Base-by-base conservation (phyloP, 2,888 invertebrate genomes). In the Oscheius sp. region DNA sequence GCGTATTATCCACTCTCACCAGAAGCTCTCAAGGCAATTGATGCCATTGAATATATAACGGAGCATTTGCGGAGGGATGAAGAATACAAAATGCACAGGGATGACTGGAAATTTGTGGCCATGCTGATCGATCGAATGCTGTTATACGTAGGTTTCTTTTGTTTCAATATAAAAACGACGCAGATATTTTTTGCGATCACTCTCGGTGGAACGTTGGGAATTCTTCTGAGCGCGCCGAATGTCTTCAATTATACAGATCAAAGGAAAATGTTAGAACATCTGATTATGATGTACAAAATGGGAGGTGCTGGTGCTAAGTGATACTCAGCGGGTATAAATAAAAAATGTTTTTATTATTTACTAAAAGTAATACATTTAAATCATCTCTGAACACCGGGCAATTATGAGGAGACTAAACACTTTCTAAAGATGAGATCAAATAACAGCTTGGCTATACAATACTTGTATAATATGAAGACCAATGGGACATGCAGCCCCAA, bases 51-150 rank as follows among this genome's bases (percentile, higher is more conserved):
- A 25, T 84, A 76, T 69, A 85, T 84, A 25, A 78, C 82, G 5
- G 84, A 84, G n/a, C 85, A 85, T 66, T 64, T 84, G 68, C 79
- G 78, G 55, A 55, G 70, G 50, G 82, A 80, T 39, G 83, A 84
- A 65, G 76, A 75, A 33, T 73, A 79, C 61, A 83, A 85, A 69
- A 85, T 82, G 72, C 45, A 61, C 17, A 82, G 86, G 57, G 87
- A 88, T 70, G 89, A 89, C 74, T 89, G 89, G 89, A 89, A 88
- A 76, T 89, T 87, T 80, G 88, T 89, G 39, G 88, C 89, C 55
- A 87, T 88, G 85, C 88, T 88, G 23, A 87, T 89, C 65, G 89
- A 89, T 75, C 84, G 89, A 15, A 79, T 89, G 33, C 87, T 89
- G 69, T 83, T 89, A 20, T 89, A 87, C 82, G 85, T 88, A 61